Evolutionary conservation across 2,113 vertebrate genomes (phyloP).

Genomic region (Anoura caudifer): DNA sequence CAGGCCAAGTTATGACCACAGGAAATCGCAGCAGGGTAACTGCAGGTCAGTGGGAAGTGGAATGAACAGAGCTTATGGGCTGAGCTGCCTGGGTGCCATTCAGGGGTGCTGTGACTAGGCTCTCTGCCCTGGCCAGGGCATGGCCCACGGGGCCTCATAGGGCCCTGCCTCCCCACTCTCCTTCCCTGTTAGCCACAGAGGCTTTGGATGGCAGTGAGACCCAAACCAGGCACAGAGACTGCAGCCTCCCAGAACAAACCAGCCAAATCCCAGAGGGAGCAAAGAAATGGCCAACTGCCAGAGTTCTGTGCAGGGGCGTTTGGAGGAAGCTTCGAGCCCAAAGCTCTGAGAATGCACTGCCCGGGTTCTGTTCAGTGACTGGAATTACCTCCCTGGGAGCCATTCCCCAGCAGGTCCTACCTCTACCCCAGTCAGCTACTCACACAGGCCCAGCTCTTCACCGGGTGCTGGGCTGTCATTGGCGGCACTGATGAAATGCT

Average conservation of each 20-base stretch:
- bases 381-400: neutral
- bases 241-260: neutral
- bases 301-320: neutral
- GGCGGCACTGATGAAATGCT: neutral
- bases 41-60: neutral
- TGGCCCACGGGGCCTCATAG: accelerated
- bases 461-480: neutral
- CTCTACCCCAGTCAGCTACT: neutral
- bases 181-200: neutral
- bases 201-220: neutral
- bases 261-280: neutral
- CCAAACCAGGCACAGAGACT: neutral
- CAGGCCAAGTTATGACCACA: neutral
- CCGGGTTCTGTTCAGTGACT: neutral
- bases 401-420: neutral
- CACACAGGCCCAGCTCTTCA: neutral
- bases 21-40: neutral
- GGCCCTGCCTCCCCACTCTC: neutral
- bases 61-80: neutral
- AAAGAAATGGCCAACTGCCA: neutral
- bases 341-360: neutral
- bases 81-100: neutral
- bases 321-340: neutral
- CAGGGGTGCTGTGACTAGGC: accelerated
- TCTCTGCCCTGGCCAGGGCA: neutral